These are phyloP conservation scores for Polymixis flavicincta DNA, from an alignment of 2,888 invertebrate genomes.

Conservation along the genomic window DNA sequence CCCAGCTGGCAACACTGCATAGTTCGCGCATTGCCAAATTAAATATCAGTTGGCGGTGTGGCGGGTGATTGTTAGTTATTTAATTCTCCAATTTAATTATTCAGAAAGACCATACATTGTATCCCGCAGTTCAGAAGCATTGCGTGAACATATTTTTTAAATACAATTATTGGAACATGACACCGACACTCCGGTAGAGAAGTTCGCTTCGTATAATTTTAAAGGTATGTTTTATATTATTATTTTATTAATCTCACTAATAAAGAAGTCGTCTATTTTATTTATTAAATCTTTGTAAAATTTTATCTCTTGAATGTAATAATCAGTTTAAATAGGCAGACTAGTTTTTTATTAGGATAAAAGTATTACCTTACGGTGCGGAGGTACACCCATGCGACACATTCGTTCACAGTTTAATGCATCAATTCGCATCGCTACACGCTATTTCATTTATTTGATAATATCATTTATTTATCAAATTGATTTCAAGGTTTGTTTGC, in stretches of 20 bases:
- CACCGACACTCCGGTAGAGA: conserved; percentile 39
- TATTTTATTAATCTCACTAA: conserved; percentile 21
- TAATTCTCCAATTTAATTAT: conserved; percentile 45
- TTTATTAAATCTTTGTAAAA: background rate
- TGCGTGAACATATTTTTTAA: conserved; percentile 17
- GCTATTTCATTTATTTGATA: conserved; percentile 54
- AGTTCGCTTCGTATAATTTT: conserved; percentile 12
- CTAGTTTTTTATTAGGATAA: background rate
- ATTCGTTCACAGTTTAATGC: conserved; percentile 36
- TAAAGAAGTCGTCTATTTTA: background rate
- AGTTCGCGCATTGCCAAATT: conserved; percentile 26
- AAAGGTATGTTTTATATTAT: conserved; percentile 54
- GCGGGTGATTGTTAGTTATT: conserved; percentile 32
- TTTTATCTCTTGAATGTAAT: conserved; percentile 16
- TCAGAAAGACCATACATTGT: conserved; percentile 30
- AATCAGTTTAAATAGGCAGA: background rate
- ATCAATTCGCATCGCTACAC: conserved; percentile 54
- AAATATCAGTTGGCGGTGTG: conserved; percentile 20
- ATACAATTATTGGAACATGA: conserved; percentile 48
- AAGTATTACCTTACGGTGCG: conserved; percentile 18
- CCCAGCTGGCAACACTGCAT: too few species aligned
- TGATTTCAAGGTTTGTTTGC: conserved; percentile 65
- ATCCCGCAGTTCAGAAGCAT: conserved; percentile 23
- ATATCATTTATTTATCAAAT: conserved; percentile 47
- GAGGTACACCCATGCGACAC: conserved; percentile 24